phyloP scores from a whole-genome alignment of 2,113 vertebrate species.

The Cynoglossus semilaevis region DNA sequence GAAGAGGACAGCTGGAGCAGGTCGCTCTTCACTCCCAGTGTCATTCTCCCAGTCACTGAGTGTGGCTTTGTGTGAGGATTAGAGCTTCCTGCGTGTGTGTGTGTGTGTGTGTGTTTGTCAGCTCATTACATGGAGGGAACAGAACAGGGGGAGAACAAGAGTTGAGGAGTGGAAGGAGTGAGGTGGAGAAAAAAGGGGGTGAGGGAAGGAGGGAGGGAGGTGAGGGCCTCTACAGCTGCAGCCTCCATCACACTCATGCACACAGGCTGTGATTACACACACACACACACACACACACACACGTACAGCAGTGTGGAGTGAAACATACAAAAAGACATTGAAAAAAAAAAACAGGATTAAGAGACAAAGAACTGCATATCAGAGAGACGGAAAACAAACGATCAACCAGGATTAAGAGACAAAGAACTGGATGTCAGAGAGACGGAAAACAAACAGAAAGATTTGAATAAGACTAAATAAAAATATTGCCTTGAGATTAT shows the following conservation, averaged over 20 bases:
- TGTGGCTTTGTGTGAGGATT: constrained; percentile 78
- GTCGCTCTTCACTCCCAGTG: constrained; percentile 71
- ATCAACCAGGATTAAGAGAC: constrained; percentile 26
- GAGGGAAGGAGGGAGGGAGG: constrained; percentile 38
- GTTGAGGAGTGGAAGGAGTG: constrained; percentile 79
- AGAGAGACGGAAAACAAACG: too few relatives aligned
- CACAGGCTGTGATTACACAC: constrained; percentile 73
- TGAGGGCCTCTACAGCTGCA: constrained; percentile 76
- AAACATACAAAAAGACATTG: constrained; percentile 74
- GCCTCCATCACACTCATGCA: constrained; percentile 76
- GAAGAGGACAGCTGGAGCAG: constrained; percentile 81
- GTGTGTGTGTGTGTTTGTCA: constrained; percentile 50
- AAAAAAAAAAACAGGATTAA: constrained; percentile 65
- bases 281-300: constrained; percentile 68
- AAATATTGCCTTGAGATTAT: too few relatives aligned
- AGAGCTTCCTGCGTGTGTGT: constrained; percentile 76
- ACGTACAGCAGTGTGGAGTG: constrained; percentile 53
- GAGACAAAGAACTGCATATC: too few relatives aligned
- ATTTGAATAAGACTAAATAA: too few relatives aligned
- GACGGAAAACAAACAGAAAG: too few relatives aligned
- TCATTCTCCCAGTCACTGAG: constrained; percentile 72
- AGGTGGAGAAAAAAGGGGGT: constrained; percentile 33
- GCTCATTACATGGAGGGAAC: constrained; percentile 71
- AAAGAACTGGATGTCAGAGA: constrained; percentile 61
- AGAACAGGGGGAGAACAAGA: constrained; percentile 63